Evolutionary conservation across 2,797 vertebrate genomes (phyloP).

Genomic region (Anguilla marmorata): DNA sequence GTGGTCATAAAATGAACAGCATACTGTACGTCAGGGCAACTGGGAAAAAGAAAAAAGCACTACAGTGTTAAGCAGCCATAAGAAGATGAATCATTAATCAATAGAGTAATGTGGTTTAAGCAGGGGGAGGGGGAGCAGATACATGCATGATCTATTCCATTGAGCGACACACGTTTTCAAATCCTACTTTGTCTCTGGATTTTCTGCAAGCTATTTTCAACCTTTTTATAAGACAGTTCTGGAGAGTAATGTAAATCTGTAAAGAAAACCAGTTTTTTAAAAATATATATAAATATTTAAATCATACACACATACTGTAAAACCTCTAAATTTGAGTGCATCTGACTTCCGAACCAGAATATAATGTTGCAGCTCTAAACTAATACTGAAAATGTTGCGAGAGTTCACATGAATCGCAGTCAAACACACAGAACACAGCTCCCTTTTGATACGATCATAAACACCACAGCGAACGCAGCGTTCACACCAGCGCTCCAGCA

Average conservation of each 20-base stretch:
- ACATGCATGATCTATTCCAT: constrained; percentile 25
- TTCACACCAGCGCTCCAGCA: neutral
- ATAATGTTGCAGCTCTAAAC: neutral
- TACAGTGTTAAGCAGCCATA: constrained; percentile 16
- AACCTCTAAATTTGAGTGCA: neutral
- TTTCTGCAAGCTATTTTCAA: constrained; percentile 19
- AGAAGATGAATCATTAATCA: constrained; percentile 37
- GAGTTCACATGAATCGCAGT: neutral
- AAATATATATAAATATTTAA: neutral
- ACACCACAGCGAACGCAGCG: neutral
- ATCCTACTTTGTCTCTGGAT: constrained; percentile 25
- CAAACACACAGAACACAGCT: neutral
- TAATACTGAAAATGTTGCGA: neutral
- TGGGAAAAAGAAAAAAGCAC: neutral
- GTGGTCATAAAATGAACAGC: neutral
- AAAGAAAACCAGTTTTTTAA: constrained; percentile 5
- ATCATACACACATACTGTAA: constrained; percentile 13
- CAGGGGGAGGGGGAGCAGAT: constrained; percentile 3
- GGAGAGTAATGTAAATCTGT: constrained; percentile 19
- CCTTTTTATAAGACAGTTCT: constrained; percentile 27
- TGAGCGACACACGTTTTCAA: constrained; percentile 23
- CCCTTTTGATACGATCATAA: neutral
- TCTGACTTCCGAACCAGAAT: constrained; percentile 1
- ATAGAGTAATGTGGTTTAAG: constrained; percentile 34
- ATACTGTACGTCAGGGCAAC: neutral